A percentile compares a stretch with the other conserved stretches of the same genome.
phyloP scores from a whole-genome alignment of 2,888 invertebrate genomes.

The Lottia gigantea region DNA sequence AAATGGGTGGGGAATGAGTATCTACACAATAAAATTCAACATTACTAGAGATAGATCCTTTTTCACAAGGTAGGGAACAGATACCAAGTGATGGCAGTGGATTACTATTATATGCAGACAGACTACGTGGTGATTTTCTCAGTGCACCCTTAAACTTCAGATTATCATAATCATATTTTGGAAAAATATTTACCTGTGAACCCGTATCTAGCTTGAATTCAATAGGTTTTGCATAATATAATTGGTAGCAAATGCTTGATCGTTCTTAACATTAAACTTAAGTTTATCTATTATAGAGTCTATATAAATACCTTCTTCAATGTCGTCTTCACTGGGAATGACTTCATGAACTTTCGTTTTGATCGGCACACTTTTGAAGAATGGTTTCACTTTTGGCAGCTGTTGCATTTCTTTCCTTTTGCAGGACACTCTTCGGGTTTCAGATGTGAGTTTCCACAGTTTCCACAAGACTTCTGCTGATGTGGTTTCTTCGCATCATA shows the following conservation, averaged over 20 bases:
- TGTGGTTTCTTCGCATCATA: too few relatives aligned
- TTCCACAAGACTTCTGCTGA: too few relatives aligned
- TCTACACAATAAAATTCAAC: background rate
- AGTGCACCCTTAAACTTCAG: background rate
- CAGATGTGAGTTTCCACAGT: too few relatives aligned
- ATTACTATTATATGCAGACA: slow-evolving; percentile 11
- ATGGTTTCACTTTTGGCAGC: background rate
- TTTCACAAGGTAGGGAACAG: background rate
- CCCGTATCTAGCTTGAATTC: background rate
- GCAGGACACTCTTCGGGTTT: background rate
- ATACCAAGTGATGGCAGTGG: slow-evolving; percentile 7
- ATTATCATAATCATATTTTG: background rate
- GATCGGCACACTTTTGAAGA: slow-evolving; percentile 7
- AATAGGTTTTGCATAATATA: background rate
- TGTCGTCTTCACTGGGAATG: background rate
- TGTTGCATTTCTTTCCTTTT: background rate
- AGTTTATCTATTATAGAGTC: background rate
- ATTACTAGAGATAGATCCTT: background rate
- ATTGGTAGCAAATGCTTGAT: background rate
- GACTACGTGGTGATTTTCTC: background rate
- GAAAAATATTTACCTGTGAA: background rate
- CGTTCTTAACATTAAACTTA: background rate
- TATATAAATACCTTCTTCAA: slow-evolving; percentile 3
- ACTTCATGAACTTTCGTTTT: background rate
- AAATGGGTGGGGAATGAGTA: slow-evolving; percentile 6